Conservation (phyloP, 1,140 invertebrate species). For the Bombus waltoni region DNA sequence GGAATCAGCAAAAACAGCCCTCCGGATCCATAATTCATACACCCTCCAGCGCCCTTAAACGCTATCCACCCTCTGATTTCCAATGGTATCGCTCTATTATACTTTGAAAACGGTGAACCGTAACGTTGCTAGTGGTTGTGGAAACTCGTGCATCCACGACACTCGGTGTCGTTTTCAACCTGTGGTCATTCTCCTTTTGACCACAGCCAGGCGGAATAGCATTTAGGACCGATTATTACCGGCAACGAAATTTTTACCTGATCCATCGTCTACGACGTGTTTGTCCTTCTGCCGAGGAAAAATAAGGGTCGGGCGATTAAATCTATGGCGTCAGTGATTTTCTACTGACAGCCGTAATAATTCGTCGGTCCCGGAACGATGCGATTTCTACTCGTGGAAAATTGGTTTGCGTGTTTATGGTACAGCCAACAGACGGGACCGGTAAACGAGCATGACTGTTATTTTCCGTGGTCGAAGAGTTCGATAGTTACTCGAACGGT, state of each 20-base stretch:
- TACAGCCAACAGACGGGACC: conserved; percentile 42
- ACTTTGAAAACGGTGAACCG: conserved; percentile 42
- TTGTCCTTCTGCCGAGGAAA: conserved; percentile 9
- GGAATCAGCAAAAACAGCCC: conserved; percentile 71
- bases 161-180: background rate
- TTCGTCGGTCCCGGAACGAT: conserved; percentile 69
- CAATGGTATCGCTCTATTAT: conserved; percentile 72
- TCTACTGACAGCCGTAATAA: conserved; percentile 69
- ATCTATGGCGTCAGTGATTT: conserved; percentile 76
- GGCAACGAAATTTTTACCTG: conserved; percentile 30
- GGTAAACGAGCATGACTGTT: conserved; percentile 73
- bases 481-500: conserved; percentile 25
- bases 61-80: conserved; percentile 63
- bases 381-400: conserved; percentile 72
- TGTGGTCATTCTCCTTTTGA: background rate
- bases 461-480: conserved; percentile 37
- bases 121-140: background rate
- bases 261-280: background rate
- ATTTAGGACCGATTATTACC: conserved; percentile 23
- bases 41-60: conserved; percentile 70
- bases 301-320: conserved; percentile 69
- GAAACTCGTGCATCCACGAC: background rate
- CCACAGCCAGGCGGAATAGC: background rate
- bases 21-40: conserved; percentile 74
- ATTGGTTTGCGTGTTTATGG: conserved; percentile 75